These are phyloP conservation scores for Drosophila tani DNA, from an alignment of 1,140 invertebrate genomes.

Conservation along the genomic window DNA sequence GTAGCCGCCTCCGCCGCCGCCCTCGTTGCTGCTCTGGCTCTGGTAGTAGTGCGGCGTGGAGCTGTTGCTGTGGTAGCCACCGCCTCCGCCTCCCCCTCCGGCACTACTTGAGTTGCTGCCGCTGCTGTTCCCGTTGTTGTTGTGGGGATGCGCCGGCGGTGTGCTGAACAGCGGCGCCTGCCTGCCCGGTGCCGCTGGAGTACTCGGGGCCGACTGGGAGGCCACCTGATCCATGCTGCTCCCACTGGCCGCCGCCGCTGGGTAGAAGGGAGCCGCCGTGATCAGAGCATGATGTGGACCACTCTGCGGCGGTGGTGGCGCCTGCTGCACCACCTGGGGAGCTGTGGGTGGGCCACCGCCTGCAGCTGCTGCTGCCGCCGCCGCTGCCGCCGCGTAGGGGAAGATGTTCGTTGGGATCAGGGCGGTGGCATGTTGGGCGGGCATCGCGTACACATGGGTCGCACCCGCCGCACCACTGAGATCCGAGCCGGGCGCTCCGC, in stretches of 20 bases:
- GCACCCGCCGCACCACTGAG: slow-evolving; percentile 66
- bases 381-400: slow-evolving; percentile 70
- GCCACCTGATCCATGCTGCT: slow-evolving; percentile 44
- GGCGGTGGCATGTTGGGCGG: slow-evolving; percentile 76
- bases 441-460: slow-evolving; percentile 79
- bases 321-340: slow-evolving; percentile 49
- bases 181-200: slow-evolving; percentile 66
- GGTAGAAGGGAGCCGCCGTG: slow-evolving; percentile 71
- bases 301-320: slow-evolving; percentile 44
- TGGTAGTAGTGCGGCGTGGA: slow-evolving; percentile 77
- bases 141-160: slow-evolving; percentile 62
- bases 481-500: slow-evolving; percentile 63
- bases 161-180: slow-evolving; percentile 82
- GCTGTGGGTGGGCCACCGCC: slow-evolving; percentile 43
- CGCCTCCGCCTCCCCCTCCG: slow-evolving; percentile 20
- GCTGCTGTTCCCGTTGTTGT: slow-evolving; percentile 37
- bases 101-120: slow-evolving; percentile 18
- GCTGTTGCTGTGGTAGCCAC: slow-evolving; percentile 76
- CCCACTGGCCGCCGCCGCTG: slow-evolving; percentile 50
- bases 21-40: slow-evolving; percentile 63
- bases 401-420: slow-evolving; percentile 82
- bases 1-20: slow-evolving; percentile 45
- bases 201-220: slow-evolving; percentile 81
- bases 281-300: slow-evolving; percentile 74
- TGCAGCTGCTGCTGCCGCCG: slow-evolving; percentile 40